Base-by-base conservation (phyloP, 2,113 vertebrate genomes). In the Dunckerocampus dactyliophorus region DNA sequence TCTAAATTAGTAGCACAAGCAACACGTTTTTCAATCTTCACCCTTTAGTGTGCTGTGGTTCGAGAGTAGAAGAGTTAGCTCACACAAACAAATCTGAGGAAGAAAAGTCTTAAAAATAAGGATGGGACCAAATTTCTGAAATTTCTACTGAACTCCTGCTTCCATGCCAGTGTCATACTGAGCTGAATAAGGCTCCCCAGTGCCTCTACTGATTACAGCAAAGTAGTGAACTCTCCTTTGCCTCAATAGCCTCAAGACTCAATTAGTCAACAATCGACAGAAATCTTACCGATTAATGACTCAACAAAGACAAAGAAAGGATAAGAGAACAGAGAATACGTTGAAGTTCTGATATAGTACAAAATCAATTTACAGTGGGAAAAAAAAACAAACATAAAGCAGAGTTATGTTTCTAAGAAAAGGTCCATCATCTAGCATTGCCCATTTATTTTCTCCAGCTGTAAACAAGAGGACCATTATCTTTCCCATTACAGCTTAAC, bases 401-500 rank as follows among this genome's bases (percentile, higher is more conserved):
- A 65, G 28, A 12, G 42, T 61, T 22, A 28, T 20, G 17, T 20
- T 73, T 24, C 7, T 28, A 1, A 11, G 22, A 13, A 54, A 75
- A 67, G 63, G 57, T 69, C 12, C 42, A 20, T 10, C 17, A 49
- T n/a, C 31, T 15, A 47, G 47, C 13, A 3, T 59, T 9, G 28
- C n/a, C 22, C 39, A 39, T 71, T 64, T 62, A 71, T 63, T 73
- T 62, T 70, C 63, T 21, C 68, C 59, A 69, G 72, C 68, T 63
- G 59, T 28, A 58, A 73, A 77, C 52, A 83, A 74, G 59, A 64
- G 54, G 60, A 65, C 65, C 61, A 65, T 80, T 80, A 82, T 82
- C 72, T 66, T 74, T 61, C 59, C 62, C 76, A 80, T 80, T 76
- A 81, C 72, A 60, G 64, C 58, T 81, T 48, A 80, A 77, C 63